Evolutionary conservation across 2,888 invertebrate genomes (phyloP), one percentile per base, ranked within the genome.

Genomic region (Drepanosiphum platanoidis): DNA sequence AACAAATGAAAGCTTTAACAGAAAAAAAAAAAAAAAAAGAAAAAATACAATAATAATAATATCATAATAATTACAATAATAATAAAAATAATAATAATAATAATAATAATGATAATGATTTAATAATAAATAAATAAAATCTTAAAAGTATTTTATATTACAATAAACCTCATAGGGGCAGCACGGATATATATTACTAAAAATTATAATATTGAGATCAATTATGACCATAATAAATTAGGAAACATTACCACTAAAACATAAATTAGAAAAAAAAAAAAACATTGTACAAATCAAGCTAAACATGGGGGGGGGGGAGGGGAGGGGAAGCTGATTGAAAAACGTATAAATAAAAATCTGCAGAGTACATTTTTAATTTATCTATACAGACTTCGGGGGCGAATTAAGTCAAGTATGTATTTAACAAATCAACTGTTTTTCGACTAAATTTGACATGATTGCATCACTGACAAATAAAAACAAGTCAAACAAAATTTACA

Each of bases 201-300:
- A 81, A 81, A 74, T 42, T 46, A 74, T 66, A 74, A 52, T 82
- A 64, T 82, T 83, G 82, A 83, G 82, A 83, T 83, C 82, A 83
- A 64, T 71, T 66, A 74, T 46, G 82, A 83, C 64, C 82, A 46
- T 74, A 66, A 83, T 83, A 64, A 74, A 74, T 83, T 83, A 83
- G 82, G 82, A 83, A 83, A 74, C 82, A 74, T 83, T 83, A 83
- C 82, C 82, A 83, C 82, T 83, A 83, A 74, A 39, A 61, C 15
- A 70, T 58, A 58, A 58, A 71, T 39, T 58, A 11, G 27, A 80
- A 42, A 66, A 78, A 64, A 64, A 22, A 34, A 39, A n/a, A 78
- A 30, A 68, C 22, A 68, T 68, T 27, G n/a, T 52, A 34, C 34
- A 64, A 27, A 75, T 34, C 36, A 64, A 18, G 30, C 30, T 27